phyloP scores from a whole-genome alignment of 2,113 vertebrate genomes.

The Anguilla rostrata region DNA sequence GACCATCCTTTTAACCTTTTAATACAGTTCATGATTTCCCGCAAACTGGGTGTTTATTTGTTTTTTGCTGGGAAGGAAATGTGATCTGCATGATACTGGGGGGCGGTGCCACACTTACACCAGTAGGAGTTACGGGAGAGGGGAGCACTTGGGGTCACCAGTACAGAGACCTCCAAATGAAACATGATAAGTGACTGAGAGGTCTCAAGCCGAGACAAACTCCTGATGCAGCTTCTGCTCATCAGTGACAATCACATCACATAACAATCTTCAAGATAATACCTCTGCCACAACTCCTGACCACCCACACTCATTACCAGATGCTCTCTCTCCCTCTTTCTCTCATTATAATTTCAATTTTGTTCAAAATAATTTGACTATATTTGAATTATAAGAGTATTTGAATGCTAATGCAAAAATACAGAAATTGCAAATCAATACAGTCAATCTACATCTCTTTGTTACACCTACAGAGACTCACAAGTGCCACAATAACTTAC shows the following conservation, averaged over 20 bases:
- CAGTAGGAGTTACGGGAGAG: background rate
- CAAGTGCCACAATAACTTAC: too few species aligned
- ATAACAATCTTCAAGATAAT: slow-evolving; percentile 19
- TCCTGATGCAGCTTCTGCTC: slow-evolving; percentile 14
- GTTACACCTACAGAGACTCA: too few species aligned
- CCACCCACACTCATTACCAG: background rate
- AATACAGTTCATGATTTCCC: background rate
- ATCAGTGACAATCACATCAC: slow-evolving; percentile 33
- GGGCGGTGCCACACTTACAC: background rate
- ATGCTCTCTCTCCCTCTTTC: background rate
- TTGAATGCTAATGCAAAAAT: too few species aligned
- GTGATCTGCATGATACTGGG: background rate
- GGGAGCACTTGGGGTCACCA: background rate
- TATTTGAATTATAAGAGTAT: too few species aligned
- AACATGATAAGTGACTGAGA: background rate
- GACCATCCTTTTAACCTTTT: slow-evolving; percentile 1
- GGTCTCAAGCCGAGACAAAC: background rate
- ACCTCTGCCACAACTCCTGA: slow-evolving; percentile 22
- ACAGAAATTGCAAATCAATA: too few species aligned
- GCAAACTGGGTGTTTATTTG: background rate
- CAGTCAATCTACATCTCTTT: too few species aligned
- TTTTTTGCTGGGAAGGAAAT: background rate
- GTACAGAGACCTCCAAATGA: background rate
- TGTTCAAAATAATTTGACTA: too few species aligned
- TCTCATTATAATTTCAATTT: too few species aligned